Evolutionary conservation across 2,888 invertebrate species (phyloP), one percentile per base, ranked within the genome.

Genomic region (Rotaria macrura): DNA sequence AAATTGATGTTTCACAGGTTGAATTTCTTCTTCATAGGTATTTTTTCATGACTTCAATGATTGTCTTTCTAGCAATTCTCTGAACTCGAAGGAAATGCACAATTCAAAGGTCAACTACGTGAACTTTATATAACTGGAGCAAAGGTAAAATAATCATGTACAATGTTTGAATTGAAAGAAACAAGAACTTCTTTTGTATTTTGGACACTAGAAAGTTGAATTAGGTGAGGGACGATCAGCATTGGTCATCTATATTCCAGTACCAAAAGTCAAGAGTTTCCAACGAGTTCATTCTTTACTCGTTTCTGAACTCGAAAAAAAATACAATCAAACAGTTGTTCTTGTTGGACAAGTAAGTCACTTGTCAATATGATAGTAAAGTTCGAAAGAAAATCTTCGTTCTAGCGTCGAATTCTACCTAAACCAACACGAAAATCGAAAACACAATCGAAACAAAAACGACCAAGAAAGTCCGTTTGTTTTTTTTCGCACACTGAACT

Each of bases 251-350:
- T 97, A 96, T 91, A 98, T 99, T 89, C 99, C 99, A 87, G 97
- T 97, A 93, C 98, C 98, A 87, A 97, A 97, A 92, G 93, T 98
- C 92, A 96, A 95, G 92, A 94, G 94, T 87, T 99, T 97, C 93
- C 98, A 99, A 92, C 98, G 97, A 92, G 95, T 99, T 89, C 98
- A 99, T 92, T 95, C 95, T 88, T 93, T 97, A 88, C 93, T 99
- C 89, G 97, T 99, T 83, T 94, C 98, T 89, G 99, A 99, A 91
- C 92, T 99, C 90, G 99, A 99, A 92, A 99, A 99, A 94, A 99
- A 99, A 91, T 97, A 99, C 93, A 96, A 96, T 89, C 79, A 79
- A 79, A 79, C 79, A 12, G 79, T 99, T 25, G 96, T 99, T 88
- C 96, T 99, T 90, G 94, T 99, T 89, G 99, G 97, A 87, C 89